Base-by-base conservation (phyloP, 1,140 invertebrate species). In the Drosophila grimshawi region DNA sequence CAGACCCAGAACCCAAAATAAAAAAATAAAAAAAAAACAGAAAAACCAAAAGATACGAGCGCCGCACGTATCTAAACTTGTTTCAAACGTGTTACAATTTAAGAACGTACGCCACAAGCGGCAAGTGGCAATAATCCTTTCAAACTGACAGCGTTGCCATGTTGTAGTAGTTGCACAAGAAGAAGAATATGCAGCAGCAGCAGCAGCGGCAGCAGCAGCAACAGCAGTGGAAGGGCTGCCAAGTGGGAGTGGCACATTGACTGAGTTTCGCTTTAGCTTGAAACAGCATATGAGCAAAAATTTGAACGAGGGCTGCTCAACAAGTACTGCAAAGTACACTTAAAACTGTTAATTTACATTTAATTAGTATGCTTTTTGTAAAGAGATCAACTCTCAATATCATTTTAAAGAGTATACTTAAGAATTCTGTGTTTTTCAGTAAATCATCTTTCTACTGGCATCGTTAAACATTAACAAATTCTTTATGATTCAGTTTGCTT, bases 61-160 rank as follows among this genome's bases (percentile, higher is more conserved):
- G 48, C 60, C 73, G 48, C 83, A 86, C 82, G 82, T 86, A 89
- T 89, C 83, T 88, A 88, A 88, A 88, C 83, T 88, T 88, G 83
- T 88, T 88, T 88, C 76, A 88, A 89, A 89, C 83, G 85, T 88
- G 83, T 88, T 88, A 88, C 83, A 88, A 88, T 89, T 89, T 88
- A 89, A 88, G 83, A 88, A 89, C 83, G 83, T 80, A 78, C 85
- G 85, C 83, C 80, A 77, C 85, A 79, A 83, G 80, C 80, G 83
- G 85, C 85, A 88, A 88, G 83, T 86, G 80, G 83, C 83, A 89
- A 88, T 89, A 88, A 88, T 88, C 83, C 85, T 88, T 88, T 88
- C 75, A 88, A 88, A 86, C 72, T 88, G 83, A 88, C 83, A 88
- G 85, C 68, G 79, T 78, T 88, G 83, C 82, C 83, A 86, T 75